Evolutionary conservation across 2,797 vertebrate species (phyloP).

Genomic region (Sebastes itinus): DNA sequence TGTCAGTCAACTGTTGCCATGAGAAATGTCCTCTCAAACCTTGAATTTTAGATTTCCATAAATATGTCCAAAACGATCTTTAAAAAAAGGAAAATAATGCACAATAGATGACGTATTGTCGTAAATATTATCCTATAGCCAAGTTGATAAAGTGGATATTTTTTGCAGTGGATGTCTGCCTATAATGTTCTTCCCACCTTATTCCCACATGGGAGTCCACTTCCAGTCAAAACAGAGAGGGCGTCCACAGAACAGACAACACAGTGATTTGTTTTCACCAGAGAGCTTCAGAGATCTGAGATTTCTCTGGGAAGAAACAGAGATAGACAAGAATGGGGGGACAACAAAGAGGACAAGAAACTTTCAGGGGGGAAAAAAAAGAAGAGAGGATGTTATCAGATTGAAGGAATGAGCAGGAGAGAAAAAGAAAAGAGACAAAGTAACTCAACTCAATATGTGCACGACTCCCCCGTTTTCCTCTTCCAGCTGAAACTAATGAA

Average conservation of each 20-base stretch:
- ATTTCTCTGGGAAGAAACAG: conserved; percentile 43
- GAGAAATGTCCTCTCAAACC: neutral
- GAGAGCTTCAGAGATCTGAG: conserved; percentile 14
- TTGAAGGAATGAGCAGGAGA: conserved; percentile 42
- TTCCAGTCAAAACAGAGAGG: conserved; percentile 71
- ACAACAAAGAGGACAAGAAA: conserved; percentile 38
- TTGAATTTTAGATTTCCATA: neutral
- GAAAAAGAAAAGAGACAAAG: conserved; percentile 44
- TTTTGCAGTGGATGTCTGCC: conserved; percentile 34
- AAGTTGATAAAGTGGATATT: neutral
- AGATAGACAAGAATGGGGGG: conserved; percentile 27
- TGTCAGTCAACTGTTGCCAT: neutral
- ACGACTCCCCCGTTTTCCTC: conserved; percentile 44
- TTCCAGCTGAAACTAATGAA: conserved; percentile 66
- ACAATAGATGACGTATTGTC: neutral
- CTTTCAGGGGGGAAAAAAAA: neutral
- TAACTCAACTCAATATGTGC: conserved; percentile 52
- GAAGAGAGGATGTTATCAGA: conserved; percentile 54
- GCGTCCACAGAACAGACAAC: conserved; percentile 47
- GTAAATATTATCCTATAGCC: neutral
- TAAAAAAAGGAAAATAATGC: neutral
- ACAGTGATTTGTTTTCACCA: conserved; percentile 20
- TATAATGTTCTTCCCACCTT: conserved; percentile 60
- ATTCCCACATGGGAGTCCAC: conserved; percentile 72
- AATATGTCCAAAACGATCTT: neutral